These are phyloP conservation scores for Cosmopolites sordidus DNA, from an alignment of 2,888 invertebrate genomes.

Conservation along the genomic window DNA sequence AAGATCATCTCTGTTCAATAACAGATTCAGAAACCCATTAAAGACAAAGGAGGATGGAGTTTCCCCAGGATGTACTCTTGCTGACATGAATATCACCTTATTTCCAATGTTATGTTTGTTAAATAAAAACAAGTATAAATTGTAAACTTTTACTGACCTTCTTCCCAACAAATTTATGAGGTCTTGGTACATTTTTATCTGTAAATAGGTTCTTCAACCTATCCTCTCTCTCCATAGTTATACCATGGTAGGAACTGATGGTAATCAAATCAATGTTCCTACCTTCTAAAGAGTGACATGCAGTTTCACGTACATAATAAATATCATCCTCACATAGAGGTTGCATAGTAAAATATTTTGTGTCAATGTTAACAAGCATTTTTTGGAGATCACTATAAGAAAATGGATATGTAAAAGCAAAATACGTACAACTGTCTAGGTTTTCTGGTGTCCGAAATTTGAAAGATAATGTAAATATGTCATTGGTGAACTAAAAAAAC, in stretches of 20 bases:
- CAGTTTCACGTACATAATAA: conserved; percentile 79
- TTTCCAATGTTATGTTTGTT: background rate
- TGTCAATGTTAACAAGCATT: conserved; percentile 65
- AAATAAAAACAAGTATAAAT: background rate
- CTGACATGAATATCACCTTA: conserved; percentile 78
- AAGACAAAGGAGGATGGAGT: conserved; percentile 88
- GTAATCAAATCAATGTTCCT: conserved; percentile 78
- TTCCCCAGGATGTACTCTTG: conserved; percentile 89
- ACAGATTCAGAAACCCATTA: conserved; percentile 79
- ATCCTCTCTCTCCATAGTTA: conserved; percentile 67
- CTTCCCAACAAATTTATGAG: conserved; percentile 71
- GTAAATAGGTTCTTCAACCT: conserved; percentile 71
- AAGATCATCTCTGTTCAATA: conserved; percentile 70
- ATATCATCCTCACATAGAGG: conserved; percentile 59
- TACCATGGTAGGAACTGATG: conserved; percentile 75
- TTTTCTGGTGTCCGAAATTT: conserved; percentile 68
- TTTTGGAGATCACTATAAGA: conserved; percentile 79
- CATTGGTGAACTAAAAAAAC: conserved; percentile 59
- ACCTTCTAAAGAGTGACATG: conserved; percentile 73
- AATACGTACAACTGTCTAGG: conserved; percentile 69
- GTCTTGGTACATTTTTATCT: conserved; percentile 60
- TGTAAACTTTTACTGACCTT: conserved; percentile 56
- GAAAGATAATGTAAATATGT: conserved; percentile 71
- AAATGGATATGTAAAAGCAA: conserved; percentile 90
- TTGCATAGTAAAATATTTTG: conserved; percentile 52